Percentiles rank a stretch among this genome's conserved stretches.
Conservation (phyloP, 2,797 vertebrate genomes). For the Numenius phaeopus region DNA sequence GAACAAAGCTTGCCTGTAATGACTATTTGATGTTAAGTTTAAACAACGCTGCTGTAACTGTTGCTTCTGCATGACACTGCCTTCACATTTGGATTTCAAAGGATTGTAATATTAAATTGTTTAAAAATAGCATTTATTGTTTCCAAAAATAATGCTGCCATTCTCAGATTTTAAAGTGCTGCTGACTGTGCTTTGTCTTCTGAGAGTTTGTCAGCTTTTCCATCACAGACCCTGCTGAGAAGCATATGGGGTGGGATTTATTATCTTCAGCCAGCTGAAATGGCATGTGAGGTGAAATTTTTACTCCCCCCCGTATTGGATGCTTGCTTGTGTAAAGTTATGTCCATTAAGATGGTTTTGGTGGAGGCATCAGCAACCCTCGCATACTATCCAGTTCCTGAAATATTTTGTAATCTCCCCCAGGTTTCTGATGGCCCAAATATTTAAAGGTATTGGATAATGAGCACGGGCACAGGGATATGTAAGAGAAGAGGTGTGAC, state of each 20-base stretch:
- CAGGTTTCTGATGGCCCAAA: neutral
- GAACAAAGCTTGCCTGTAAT: neutral
- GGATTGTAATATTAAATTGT: neutral
- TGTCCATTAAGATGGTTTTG: neutral
- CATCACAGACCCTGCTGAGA: neutral
- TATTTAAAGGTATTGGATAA: neutral
- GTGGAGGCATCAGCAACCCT: neutral
- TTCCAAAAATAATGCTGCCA: slow-evolving; percentile 23
- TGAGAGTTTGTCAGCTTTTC: slow-evolving; percentile 32
- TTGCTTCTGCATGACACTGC: neutral
- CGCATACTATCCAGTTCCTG: neutral
- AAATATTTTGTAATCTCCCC: neutral
- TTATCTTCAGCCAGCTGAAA: neutral
- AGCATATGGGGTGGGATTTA: neutral
- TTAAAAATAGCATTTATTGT: slow-evolving; percentile 43
- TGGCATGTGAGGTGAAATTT: neutral
- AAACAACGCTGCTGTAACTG: neutral
- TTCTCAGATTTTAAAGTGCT: slow-evolving; percentile 2
- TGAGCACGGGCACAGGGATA: neutral
- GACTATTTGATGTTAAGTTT: neutral
- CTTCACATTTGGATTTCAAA: slow-evolving; percentile 6
- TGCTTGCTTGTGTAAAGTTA: neutral
- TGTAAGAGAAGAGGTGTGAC: neutral
- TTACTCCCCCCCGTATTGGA: neutral
- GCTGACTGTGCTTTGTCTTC: slow-evolving; percentile 1